These are phyloP conservation scores for Drosophila seguyi DNA, from an alignment of 1,140 invertebrate genomes.

Conservation along the genomic window DNA sequence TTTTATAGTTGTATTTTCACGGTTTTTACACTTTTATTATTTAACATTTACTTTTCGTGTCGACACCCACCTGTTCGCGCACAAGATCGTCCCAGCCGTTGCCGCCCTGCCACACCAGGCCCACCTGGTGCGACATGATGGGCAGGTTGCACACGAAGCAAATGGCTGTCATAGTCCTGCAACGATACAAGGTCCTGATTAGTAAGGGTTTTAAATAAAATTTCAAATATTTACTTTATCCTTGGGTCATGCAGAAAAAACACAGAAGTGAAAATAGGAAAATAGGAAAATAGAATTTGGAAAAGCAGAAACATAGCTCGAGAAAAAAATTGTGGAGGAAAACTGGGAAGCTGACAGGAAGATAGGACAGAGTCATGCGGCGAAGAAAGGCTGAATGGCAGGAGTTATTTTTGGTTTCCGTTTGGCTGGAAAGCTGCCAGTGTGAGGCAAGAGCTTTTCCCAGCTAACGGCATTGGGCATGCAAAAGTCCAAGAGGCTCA, in stretches of 20 bases:
- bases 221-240: neutral
- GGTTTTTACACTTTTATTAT: too few species aligned
- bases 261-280: neutral
- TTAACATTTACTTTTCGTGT: neutral
- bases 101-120: slow-evolving; percentile 95
- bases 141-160: slow-evolving; percentile 98
- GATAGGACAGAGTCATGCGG: slow-evolving; percentile 22
- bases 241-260: slow-evolving; percentile 5
- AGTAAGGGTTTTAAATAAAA: neutral
- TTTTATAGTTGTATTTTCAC: too few species aligned
- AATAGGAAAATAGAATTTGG: neutral
- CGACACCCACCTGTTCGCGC: slow-evolving; percentile 88
- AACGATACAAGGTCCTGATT: slow-evolving; percentile 61
- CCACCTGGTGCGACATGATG: slow-evolving; percentile 96
- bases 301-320: neutral
- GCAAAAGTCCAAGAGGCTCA: slow-evolving; percentile 22
- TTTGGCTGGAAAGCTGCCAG: slow-evolving; percentile 18
- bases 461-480: neutral
- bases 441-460: slow-evolving; percentile 1
- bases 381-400: slow-evolving; percentile 28
- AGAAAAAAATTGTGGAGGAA: neutral
- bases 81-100: slow-evolving; percentile 97
- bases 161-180: slow-evolving; percentile 95
- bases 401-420: slow-evolving; percentile 36
- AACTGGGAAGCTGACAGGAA: neutral